These are phyloP conservation scores for Babylonia areolata DNA, from an alignment of 1,140 invertebrate species.

Conservation along the genomic window DNA sequence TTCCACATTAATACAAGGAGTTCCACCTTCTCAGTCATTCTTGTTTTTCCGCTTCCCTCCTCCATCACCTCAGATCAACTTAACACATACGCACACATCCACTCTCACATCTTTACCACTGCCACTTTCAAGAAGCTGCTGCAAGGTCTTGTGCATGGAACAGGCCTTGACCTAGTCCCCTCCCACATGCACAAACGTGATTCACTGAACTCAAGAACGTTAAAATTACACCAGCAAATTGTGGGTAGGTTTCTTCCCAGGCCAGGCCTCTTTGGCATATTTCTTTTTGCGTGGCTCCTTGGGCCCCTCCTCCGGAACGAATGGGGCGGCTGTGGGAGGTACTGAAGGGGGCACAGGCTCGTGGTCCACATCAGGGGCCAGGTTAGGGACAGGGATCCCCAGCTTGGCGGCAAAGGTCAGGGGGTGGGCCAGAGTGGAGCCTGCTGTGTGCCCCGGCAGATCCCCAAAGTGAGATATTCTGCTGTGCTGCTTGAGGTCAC, in stretches of 20 bases:
- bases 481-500: constrained; percentile 26
- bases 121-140: not conserved
- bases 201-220: too few relatives aligned
- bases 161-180: not conserved
- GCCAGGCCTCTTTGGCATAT: constrained; percentile 99
- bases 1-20: too few relatives aligned
- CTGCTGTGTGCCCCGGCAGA: constrained; percentile 76
- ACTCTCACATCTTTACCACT: not conserved
- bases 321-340: constrained; percentile 58
- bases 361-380: constrained; percentile 93
- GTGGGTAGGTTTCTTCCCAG: constrained; percentile 90
- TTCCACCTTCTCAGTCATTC: too few relatives aligned
- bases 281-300: constrained; percentile 96
- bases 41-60: too few relatives aligned
- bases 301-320: constrained; percentile 65
- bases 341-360: constrained; percentile 74
- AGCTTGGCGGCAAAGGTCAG: constrained; percentile 82
- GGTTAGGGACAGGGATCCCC: constrained; percentile 93
- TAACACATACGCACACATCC: not conserved
- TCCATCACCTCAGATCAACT: too few relatives aligned
- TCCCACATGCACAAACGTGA: constrained; percentile 7
- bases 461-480: constrained; percentile 77
- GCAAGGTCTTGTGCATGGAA: not conserved
- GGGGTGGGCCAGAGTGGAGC: constrained; percentile 54
- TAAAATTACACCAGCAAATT: constrained; percentile 68